A percentile compares a stretch with the other conserved stretches of the same genome.
phyloP scores from a whole-genome alignment of 2,888 invertebrate genomes.

The Escarpia spicata region DNA sequence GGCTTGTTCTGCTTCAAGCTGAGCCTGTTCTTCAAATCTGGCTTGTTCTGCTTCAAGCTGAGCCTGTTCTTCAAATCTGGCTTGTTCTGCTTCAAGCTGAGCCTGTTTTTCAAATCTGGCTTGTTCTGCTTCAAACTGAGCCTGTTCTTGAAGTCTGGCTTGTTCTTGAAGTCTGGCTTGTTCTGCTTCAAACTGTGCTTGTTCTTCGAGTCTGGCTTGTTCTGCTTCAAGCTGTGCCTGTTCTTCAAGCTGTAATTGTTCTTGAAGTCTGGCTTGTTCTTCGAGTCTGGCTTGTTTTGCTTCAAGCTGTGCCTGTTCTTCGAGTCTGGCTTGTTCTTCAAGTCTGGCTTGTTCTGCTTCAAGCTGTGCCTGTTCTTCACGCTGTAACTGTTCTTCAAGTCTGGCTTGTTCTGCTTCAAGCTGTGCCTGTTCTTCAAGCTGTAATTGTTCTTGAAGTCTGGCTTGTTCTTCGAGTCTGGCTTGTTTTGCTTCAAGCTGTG shows the following conservation, averaged over 20 bases:
- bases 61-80: background rate
- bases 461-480: background rate
- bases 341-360: background rate
- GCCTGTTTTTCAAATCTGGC: background rate
- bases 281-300: background rate
- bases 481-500: background rate
- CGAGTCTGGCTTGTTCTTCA: background rate
- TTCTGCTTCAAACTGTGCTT: background rate
- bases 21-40: background rate
- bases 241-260: background rate
- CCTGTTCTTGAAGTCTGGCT: background rate
- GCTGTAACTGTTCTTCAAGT: background rate
- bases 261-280: background rate
- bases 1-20: background rate
- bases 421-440: background rate
- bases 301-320: background rate
- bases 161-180: background rate
- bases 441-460: background rate
- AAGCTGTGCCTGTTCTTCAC: background rate
- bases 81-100: background rate
- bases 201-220: constrained; percentile 8
- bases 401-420: background rate
- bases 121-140: background rate
- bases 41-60: background rate
- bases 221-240: background rate